A percentile compares a stretch with the other conserved stretches of the same genome.
Evolutionary conservation across 2,113 vertebrate genomes (phyloP).

Genomic region (Guaruba guarouba): DNA sequence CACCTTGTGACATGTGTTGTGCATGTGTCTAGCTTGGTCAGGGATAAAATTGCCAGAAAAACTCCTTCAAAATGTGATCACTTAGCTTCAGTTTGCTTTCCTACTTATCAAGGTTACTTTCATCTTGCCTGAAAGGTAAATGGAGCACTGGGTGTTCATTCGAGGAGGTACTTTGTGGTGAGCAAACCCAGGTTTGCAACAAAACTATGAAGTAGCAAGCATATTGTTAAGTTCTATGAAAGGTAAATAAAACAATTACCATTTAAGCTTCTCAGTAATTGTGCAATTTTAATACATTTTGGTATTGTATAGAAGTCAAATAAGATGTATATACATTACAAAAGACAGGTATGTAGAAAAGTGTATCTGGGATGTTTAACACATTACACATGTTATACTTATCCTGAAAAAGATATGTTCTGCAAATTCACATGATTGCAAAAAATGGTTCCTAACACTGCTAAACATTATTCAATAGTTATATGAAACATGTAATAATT

Average conservation of each 20-base stretch:
- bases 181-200: background rate
- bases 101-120: background rate
- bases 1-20: background rate
- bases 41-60: background rate
- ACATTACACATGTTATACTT: background rate
- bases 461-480: background rate
- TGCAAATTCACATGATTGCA: background rate
- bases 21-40: background rate
- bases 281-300: background rate
- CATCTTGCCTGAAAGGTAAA: background rate
- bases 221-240: background rate
- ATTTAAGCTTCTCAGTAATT: background rate
- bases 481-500: background rate
- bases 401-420: background rate
- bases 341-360: background rate
- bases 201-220: background rate
- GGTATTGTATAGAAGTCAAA: background rate
- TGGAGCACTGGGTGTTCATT: background rate
- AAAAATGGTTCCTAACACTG: background rate
- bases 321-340: background rate
- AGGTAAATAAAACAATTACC: background rate
- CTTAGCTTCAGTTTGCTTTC: background rate
- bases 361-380: background rate
- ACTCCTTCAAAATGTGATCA: background rate
- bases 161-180: background rate